These are phyloP conservation scores for Macropus fuliginosus DNA, from an alignment of 2,797 vertebrate genomes.

Conservation along the genomic window DNA sequence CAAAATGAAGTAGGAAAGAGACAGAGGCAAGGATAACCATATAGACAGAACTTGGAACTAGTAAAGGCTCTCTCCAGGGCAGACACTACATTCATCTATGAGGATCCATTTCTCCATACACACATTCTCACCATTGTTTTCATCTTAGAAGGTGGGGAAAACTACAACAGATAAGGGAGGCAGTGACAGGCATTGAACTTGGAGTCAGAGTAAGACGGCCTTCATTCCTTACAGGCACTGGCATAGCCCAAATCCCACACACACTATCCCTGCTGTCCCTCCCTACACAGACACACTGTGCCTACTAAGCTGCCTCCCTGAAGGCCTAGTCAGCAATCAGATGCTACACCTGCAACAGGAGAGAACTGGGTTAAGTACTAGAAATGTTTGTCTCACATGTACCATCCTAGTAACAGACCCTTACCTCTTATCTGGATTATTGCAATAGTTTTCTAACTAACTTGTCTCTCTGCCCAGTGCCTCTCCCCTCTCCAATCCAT, in stretches of 20 bases:
- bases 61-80: neutral
- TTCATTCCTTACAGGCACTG: neutral
- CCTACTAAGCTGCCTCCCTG: neutral
- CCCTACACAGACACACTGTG: neutral
- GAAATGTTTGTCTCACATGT: neutral
- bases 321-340: neutral
- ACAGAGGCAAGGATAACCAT: neutral
- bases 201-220: neutral
- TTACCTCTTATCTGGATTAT: neutral
- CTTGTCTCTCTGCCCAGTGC: neutral
- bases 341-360: slow-evolving; percentile 8
- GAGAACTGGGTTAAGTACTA: neutral
- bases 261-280: no score
- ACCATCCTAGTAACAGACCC: neutral
- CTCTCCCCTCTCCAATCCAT: neutral
- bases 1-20: slow-evolving; percentile 37
- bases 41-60: neutral
- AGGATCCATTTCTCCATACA: slow-evolving; percentile 21
- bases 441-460: neutral
- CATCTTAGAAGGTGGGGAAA: slow-evolving; percentile 66
- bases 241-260: neutral
- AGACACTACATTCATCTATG: neutral
- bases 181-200: neutral
- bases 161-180: neutral
- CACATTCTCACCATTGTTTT: neutral